These are phyloP conservation scores for Rhagologus leucostigma DNA, from an alignment of 2,113 vertebrate genomes.

Conservation along the genomic window DNA sequence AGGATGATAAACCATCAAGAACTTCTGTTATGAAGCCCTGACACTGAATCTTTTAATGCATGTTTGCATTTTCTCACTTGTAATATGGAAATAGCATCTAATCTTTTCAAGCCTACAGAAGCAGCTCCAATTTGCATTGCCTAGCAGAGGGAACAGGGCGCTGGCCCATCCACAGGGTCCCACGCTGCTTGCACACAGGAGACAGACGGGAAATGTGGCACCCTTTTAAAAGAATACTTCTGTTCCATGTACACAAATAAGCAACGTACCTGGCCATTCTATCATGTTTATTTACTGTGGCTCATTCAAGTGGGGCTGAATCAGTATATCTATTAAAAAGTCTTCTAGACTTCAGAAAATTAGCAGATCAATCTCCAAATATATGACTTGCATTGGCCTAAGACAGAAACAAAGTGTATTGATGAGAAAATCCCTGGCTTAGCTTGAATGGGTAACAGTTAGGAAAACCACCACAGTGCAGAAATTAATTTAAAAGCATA, in stretches of 20 bases:
- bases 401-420: not conserved
- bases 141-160: not conserved
- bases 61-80: not conserved
- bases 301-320: not conserved
- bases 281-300: not conserved
- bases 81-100: not conserved
- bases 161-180: not conserved
- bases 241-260: not conserved
- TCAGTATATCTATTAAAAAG: not conserved
- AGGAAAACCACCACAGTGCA: not conserved
- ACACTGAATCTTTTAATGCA: not conserved
- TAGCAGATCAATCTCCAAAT: not conserved
- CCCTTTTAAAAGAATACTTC: not conserved
- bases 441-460: not conserved
- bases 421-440: not conserved
- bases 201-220: not conserved
- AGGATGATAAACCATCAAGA: not conserved
- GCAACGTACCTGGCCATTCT: not conserved
- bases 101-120: not conserved
- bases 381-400: not conserved
- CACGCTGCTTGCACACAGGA: fast-evolving
- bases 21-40: not conserved
- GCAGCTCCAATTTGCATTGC: not conserved
- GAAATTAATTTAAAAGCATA: not conserved
- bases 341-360: not conserved